Evolutionary conservation across 37 sponge, comb jelly and placozoan genomes (phyloP).

Genomic region (Oopsacas minuta): DNA sequence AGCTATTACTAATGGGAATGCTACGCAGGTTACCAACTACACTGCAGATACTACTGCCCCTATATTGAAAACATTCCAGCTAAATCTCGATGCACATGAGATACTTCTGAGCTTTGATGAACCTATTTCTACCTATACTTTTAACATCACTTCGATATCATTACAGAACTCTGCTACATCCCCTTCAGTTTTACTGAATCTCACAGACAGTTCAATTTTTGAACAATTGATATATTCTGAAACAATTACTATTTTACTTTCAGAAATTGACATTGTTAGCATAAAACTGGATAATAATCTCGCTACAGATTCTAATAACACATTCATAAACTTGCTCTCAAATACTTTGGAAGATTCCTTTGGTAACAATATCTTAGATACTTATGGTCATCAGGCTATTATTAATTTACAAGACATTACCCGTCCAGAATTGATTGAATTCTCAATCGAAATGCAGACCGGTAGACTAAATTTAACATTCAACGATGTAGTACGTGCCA

Average conservation of each 20-base stretch:
- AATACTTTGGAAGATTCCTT: conserved; percentile 16
- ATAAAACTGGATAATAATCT: not conserved
- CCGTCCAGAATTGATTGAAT: conserved; percentile 43
- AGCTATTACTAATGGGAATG: conserved; percentile 10
- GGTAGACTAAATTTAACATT: conserved; percentile 60
- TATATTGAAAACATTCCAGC: not conserved
- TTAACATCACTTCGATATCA: not conserved
- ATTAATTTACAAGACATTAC: conserved; percentile 31
- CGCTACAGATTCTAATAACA: not conserved
- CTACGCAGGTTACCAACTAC: conserved; percentile 28
- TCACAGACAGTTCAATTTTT: not conserved
- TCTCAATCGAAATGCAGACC: conserved; percentile 54
- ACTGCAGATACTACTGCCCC: conserved; percentile 25
- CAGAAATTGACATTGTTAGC: not conserved
- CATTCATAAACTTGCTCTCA: not conserved
- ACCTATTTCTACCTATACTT: conserved; percentile 1
- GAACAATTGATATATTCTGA: not conserved
- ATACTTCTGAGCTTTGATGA: conserved; percentile 16
- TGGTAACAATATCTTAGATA: conserved; percentile 12
- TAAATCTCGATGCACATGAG: conserved; percentile 14
- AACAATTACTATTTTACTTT: conserved; percentile 15
- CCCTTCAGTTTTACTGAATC: not conserved
- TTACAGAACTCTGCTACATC: conserved; percentile 6
- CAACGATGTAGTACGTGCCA: conserved; percentile 53
- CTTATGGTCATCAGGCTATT: not conserved